Base-by-base conservation (phyloP, 2,888 invertebrate species). In the Bellardia bayeri region DNA sequence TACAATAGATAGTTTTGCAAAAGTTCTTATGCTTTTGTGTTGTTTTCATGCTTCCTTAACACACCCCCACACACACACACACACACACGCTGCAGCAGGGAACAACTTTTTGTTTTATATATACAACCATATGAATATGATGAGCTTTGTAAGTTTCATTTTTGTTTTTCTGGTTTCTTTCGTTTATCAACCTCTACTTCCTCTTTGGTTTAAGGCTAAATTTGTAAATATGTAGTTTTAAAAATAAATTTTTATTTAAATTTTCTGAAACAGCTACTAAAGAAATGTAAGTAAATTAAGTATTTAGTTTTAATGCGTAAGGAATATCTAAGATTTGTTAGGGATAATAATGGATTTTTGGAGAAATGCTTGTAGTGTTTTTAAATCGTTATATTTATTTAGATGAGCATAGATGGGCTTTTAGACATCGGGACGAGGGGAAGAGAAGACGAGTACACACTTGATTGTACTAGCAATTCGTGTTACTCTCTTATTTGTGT, bases 161-260 rank as follows among this genome's bases (percentile, higher is more conserved):
- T 64, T 1, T 23, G 33, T 13, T 37, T 9, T 13, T 13, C 0
- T 37, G 16, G n/a, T 37, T 5, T 37, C 0, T 23, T 61, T 40
- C 58, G 6, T 45, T 51, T 6, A 5, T 11, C 51, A 13, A 51
- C 51, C n/a, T n/a, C 51, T 51, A n/a, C 23, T 40, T 30, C 16
- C 30, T 16, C 7, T 37, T 63, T 3, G 11, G 40, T 45, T 68
- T 68, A 16, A 69, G 16, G 56, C 8, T 33, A 68, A 79, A 14
- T 58, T 58, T 58, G 68, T 45, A 68, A 79, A 68, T 68, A n/a
- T n/a, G n/a, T n/a, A 63, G 54, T 78, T 78, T 78, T 66, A n/a
- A 78, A 66, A 30, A 66, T 23, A 66, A 42, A 45, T 40, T 40
- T 1, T 54, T 45, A 30, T 33, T 11, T 30, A 45, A 78, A 58